Evolutionary conservation across 1,140 invertebrate genomes (phyloP), one percentile per base, ranked within the genome.

Genomic region (Copidosoma floridanum): DNA sequence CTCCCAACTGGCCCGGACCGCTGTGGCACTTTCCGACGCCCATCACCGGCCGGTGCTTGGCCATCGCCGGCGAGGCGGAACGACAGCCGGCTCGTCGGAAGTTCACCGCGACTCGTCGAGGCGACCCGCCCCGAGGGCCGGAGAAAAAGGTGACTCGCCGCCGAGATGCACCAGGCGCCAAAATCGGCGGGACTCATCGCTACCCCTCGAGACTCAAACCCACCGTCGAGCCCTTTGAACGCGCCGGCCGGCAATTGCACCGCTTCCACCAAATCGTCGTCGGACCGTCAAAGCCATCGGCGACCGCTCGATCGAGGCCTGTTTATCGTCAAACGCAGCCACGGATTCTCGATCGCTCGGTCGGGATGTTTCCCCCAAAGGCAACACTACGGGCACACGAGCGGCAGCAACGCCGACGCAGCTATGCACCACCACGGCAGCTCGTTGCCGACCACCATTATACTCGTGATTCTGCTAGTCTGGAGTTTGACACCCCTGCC

Each of bases 141-240:
- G 35, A 65, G 54, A 8, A 47, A 58, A 65, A 79, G 75, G 77
- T 79, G 76, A 78, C 76, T 74, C 73, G 68, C 69, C 72, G 74
- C 70, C 70, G 75, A 75, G 50, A 78, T 78, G 77, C 70, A 65
- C 71, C 73, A 71, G 67, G 65, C 66, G 64, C 52, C 58, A 5
- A 51, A 27, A 2, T 27, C 8, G 10, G 20, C 20, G 29, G 23
- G 53, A 26, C 38, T 37, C 57, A 20, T 47, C 44, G 44, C 16
- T 47, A 27, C 11, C 47, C 8, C 23, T 27, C 20, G 29, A 16
- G 53, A 26, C 38, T 37, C 57, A 20, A 32, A 29, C 37, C 50
- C 52, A 20, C 51, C 24, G 35, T 24, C 54, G 7, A 16, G 23
- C 35, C 14, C 43, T 16, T 4, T 20, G 57, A 35, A 46, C 48